Evolutionary conservation across 2,888 invertebrate species (phyloP).

Genomic region (Nomada fabriciana): DNA sequence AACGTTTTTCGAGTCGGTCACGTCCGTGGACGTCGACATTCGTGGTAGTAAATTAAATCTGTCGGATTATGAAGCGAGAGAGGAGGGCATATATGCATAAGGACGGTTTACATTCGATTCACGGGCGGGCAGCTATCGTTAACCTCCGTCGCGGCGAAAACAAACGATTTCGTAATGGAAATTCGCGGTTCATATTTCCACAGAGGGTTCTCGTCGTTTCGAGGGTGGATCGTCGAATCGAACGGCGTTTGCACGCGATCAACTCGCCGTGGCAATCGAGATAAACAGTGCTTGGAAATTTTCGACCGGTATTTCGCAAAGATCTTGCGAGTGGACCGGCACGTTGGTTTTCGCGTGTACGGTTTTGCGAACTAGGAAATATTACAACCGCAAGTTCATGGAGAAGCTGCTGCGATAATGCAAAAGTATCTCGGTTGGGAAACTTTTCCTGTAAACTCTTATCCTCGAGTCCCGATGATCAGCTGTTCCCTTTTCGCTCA

Average conservation of each 20-base stretch:
- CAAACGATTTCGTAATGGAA: constrained; percentile 72
- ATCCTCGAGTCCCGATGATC: constrained; percentile 30
- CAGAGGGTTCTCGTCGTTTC: constrained; percentile 10
- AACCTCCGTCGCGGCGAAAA: constrained; percentile 55
- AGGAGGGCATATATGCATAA: constrained; percentile 62
- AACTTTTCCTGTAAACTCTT: constrained; percentile 55
- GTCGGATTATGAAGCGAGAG: constrained; percentile 64
- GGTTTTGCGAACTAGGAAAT: constrained; percentile 21
- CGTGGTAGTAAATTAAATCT: constrained; percentile 69
- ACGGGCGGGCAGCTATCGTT: constrained; percentile 55
- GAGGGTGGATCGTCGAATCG: constrained; percentile 2
- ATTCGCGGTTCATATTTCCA: constrained; percentile 66
- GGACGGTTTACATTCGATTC: constrained; percentile 72
- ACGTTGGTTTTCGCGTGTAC: constrained; percentile 2
- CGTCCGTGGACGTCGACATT: neutral
- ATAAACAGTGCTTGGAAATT: constrained; percentile 16
- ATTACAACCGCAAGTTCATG: neutral
- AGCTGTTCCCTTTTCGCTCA: constrained; percentile 10
- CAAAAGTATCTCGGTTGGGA: constrained; percentile 42
- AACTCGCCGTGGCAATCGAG: neutral
- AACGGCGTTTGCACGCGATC: neutral
- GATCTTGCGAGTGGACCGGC: constrained; percentile 11
- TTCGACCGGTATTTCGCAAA: constrained; percentile 12
- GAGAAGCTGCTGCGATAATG: constrained; percentile 27
- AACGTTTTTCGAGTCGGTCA: constrained; percentile 27